Conservation (phyloP, 2,888 invertebrate genomes). For the Drosophila neoperkinsi region DNA sequence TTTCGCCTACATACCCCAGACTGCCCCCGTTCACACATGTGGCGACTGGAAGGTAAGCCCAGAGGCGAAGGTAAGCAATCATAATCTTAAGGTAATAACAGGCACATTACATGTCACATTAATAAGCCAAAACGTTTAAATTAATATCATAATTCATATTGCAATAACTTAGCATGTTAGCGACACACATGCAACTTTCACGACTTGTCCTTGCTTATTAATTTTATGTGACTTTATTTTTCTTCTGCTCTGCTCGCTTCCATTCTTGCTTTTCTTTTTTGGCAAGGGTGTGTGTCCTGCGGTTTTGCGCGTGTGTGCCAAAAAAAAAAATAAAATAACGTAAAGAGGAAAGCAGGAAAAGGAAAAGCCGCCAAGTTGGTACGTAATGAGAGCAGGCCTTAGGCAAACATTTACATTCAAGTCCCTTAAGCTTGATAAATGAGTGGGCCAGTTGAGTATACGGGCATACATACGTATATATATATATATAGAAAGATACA, state of each 20-base stretch:
- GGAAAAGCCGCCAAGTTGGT: constrained; percentile 31
- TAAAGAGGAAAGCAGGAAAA: neutral
- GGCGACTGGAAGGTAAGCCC: constrained; percentile 23
- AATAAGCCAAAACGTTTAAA: constrained; percentile 79
- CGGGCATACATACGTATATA: neutral
- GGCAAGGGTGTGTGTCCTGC: constrained; percentile 47
- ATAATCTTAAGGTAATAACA: constrained; percentile 79
- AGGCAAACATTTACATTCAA: constrained; percentile 66
- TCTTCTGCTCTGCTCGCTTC: constrained; percentile 6
- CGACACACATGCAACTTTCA: constrained; percentile 43
- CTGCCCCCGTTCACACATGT: constrained; percentile 29
- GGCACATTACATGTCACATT: constrained; percentile 82
- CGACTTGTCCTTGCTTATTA: constrained; percentile 67
- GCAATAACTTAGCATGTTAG: constrained; percentile 82
- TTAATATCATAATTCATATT: constrained; percentile 83
- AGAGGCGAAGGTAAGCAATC: constrained; percentile 64
- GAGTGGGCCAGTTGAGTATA: constrained; percentile 49
- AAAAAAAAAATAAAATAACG: constrained; percentile 37
- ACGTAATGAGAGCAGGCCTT: constrained; percentile 56
- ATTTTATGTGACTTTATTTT: constrained; percentile 75
- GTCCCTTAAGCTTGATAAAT: constrained; percentile 82
- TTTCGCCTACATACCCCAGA: neutral
- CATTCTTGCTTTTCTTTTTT: constrained; percentile 22
- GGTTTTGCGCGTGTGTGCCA: constrained; percentile 43
- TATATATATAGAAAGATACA: neutral